A percentile compares a stretch with the other conserved stretches of the same genome.
Evolutionary conservation across 2,797 vertebrate species (phyloP).

Genomic region (Ctenopoma multispine): DNA sequence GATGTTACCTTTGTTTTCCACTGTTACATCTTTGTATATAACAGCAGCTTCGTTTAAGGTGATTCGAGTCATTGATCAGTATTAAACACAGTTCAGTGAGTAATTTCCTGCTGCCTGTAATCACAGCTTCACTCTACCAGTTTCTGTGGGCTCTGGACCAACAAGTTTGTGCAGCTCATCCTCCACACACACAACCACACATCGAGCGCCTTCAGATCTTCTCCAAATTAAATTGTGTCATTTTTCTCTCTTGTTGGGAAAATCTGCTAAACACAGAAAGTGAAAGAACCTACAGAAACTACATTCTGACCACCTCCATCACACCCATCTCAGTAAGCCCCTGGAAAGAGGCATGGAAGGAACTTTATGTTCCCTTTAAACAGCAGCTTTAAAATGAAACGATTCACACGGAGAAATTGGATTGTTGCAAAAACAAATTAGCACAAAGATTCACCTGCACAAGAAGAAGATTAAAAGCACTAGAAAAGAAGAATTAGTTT

Average conservation of each 20-base stretch:
- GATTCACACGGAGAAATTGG: background rate
- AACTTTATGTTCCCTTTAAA: too few relatives aligned
- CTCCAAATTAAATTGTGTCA: background rate
- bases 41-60: background rate
- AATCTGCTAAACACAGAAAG: background rate
- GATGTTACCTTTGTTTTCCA: background rate
- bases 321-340: too few relatives aligned
- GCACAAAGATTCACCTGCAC: background rate
- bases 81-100: constrained; percentile 10
- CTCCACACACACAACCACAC: too few relatives aligned
- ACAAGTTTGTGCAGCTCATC: constrained; percentile 3
- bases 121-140: constrained; percentile 41
- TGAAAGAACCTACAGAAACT: background rate
- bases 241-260: background rate
- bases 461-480: background rate
- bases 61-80: background rate
- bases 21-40: background rate
- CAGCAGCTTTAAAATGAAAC: background rate
- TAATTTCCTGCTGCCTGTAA: constrained; percentile 31
- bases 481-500: background rate
- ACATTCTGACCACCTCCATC: too few relatives aligned
- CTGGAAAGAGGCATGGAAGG: too few relatives aligned
- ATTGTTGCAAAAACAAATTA: background rate
- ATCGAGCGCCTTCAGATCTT: background rate
- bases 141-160: constrained; percentile 52